A percentile compares a stretch with the other conserved stretches of the same genome.
phyloP scores from a whole-genome alignment of 2,113 vertebrate genomes.

The Oxyruncus cristatus region DNA sequence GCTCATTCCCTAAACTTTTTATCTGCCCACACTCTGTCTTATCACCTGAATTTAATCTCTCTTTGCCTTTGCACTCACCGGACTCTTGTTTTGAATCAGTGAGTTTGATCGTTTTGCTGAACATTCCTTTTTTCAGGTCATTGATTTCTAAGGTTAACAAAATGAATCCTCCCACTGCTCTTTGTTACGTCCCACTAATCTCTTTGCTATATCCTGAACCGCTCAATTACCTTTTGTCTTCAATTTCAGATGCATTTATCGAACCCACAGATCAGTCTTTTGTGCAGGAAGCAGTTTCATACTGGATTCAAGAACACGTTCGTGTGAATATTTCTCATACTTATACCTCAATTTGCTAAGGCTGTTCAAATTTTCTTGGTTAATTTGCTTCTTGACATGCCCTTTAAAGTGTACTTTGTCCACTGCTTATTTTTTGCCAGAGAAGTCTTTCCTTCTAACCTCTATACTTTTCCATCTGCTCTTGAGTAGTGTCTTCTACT shows the following conservation, averaged over 20 bases:
- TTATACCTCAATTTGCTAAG: conserved; percentile 35
- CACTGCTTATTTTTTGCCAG: not conserved
- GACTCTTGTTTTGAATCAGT: conserved; percentile 31
- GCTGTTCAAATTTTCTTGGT: conserved; percentile 33
- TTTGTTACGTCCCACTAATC: not conserved
- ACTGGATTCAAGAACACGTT: not conserved
- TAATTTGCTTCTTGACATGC: conserved; percentile 50
- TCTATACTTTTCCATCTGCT: not conserved
- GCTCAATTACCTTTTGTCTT: conserved; percentile 57
- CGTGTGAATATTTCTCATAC: not conserved
- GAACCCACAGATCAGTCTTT: not conserved
- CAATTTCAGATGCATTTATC: conserved; percentile 26
- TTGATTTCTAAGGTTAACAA: conserved; percentile 51
- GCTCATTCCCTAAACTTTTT: not conserved
- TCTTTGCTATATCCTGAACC: not conserved
- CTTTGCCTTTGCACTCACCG: not conserved
- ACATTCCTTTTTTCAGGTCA: conserved; percentile 65
- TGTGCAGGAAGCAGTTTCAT: conserved; percentile 22
- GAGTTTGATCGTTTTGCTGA: conserved; percentile 33
- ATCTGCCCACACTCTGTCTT: not conserved
- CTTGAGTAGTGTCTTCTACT: not conserved
- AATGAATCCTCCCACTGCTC: conserved; percentile 39
- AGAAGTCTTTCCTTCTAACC: not conserved
- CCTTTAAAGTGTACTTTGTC: not conserved
- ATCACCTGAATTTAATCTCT: not conserved